phyloP scores from a whole-genome alignment of 2,797 vertebrate genomes.

The Falco concolor region DNA sequence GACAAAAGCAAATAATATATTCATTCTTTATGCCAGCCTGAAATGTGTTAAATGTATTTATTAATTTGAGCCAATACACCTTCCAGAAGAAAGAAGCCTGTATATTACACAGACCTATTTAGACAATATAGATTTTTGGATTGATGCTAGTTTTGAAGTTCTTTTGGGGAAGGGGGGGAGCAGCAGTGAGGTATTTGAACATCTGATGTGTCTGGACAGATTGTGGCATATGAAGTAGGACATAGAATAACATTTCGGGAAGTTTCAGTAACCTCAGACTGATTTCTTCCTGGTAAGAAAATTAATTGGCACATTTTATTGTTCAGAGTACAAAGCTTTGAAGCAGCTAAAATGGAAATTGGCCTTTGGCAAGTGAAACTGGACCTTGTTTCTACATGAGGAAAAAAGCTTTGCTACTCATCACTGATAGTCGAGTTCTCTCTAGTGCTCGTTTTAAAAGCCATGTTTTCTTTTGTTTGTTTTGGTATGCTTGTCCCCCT shows the following conservation, averaged over 20 bases:
- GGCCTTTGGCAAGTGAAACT: constrained; percentile 3
- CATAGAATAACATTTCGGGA: background rate
- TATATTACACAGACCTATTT: background rate
- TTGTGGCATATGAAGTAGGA: background rate
- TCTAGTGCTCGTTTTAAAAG: background rate
- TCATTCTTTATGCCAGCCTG: background rate
- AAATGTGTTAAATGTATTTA: background rate
- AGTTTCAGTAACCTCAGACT: background rate
- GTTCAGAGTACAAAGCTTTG: background rate
- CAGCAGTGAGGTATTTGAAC: background rate
- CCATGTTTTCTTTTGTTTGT: background rate
- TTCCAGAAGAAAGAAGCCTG: background rate
- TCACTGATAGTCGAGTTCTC: background rate
- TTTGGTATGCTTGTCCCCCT: background rate
- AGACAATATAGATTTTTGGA: background rate
- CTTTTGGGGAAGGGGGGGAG: accelerated
- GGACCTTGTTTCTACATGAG: background rate
- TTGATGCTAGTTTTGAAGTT: background rate
- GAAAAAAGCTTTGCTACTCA: background rate
- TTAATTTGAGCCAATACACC: background rate
- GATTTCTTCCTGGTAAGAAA: background rate
- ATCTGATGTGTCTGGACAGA: background rate
- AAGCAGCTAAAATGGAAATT: background rate
- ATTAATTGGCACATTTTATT: background rate
- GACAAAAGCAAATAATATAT: background rate